Evolutionary conservation across 2,888 invertebrate genomes (phyloP), one percentile per base, ranked within the genome.

Genomic region (Scrobipalpa costella): DNA sequence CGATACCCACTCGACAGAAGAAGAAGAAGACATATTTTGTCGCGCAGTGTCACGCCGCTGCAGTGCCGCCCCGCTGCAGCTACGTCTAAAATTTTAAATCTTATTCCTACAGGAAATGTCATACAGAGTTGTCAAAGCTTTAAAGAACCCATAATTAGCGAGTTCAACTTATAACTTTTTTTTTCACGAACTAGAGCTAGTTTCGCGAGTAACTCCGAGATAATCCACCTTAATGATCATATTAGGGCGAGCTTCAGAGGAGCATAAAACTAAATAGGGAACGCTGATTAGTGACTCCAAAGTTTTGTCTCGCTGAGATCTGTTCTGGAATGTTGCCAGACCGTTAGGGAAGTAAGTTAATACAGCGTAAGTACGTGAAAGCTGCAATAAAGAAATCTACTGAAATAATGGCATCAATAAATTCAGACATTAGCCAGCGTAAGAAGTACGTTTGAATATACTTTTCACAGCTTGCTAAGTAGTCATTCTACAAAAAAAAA

Each of bases 281-380:
- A 67, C 71, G 72, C 80, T 80, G 81, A 86, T 81, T 82, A 84
- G 81, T 79, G 78, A 76, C 76, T 78, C 72, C 77, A 78, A 80
- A 83, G 77, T 81, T 81, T 75, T 73, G 74, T 76, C 73, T 74
- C 69, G 57, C 69, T 62, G 68, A 71, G 69, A 71, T 68, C 69
- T 62, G 58, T 65, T 69, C 72, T 83, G 85, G 83, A 75, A 66
- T 38, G 61, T 47, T 40, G 82, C 83, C 85, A 86, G 73, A 68
- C 69, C 69, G 75, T 78, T 79, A 73, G 77, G 70, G 71, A 78
- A 76, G 70, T 74, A 73, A 79, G 73, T 77, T 78, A 75, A 77
- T 81, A 72, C 71, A 70, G 69, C 69, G 71, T 73, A 75, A 71
- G 71, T 73, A 75, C 71, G 72, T 75, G 70, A 71, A 66, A 71